These are phyloP conservation scores for Stenurella melanura DNA, from an alignment of 2,888 invertebrate genomes.

Conservation along the genomic window DNA sequence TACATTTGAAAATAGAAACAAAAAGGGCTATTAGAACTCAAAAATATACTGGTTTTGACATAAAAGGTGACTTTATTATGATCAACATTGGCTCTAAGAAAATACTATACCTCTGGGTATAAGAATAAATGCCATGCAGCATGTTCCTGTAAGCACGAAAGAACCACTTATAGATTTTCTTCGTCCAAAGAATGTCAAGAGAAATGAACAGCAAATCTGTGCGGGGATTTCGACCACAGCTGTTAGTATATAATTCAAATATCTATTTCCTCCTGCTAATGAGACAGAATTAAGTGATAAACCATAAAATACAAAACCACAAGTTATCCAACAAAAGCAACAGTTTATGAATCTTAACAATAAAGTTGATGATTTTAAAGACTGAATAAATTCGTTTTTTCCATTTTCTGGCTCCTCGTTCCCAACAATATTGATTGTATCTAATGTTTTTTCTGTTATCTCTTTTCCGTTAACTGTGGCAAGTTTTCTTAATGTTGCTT, in stretches of 20 bases:
- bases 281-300: constrained; percentile 86
- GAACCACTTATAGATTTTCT: constrained; percentile 79
- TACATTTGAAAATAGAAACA: no score
- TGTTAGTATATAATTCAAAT: constrained; percentile 84
- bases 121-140: constrained; percentile 78
- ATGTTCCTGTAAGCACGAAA: constrained; percentile 78
- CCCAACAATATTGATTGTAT: constrained; percentile 52
- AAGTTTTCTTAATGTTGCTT: constrained; percentile 77
- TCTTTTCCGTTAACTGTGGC: constrained; percentile 77
- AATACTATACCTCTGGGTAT: constrained; percentile 74
- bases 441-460: constrained; percentile 66
- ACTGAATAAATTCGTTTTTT: not conserved
- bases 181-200: constrained; percentile 80
- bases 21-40: no score
- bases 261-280: constrained; percentile 83
- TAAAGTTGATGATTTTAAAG: constrained; percentile 62
- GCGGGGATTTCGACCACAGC: constrained; percentile 84
- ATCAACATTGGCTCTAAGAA: no score
- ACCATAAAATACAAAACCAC: constrained; percentile 87
- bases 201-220: constrained; percentile 78
- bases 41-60: no score
- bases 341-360: constrained; percentile 78
- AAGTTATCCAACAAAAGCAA: constrained; percentile 88
- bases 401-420: not conserved
- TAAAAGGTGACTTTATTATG: no score